Conservation (phyloP, 2,113 vertebrate genomes). For the Steatornis caripensis region DNA sequence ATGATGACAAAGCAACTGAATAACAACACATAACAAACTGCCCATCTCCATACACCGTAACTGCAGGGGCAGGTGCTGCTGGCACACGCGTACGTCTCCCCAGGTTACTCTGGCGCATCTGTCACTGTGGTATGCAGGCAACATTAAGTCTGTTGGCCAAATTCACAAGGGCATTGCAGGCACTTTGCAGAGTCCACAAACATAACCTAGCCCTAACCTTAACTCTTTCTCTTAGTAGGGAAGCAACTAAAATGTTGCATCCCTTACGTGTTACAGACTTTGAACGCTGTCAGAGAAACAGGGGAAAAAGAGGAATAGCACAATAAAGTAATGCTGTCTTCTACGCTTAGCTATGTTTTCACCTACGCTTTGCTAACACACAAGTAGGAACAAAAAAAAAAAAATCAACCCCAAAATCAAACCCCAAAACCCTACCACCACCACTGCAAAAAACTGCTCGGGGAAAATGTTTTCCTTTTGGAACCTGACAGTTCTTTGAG, state of each 20-base stretch:
- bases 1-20: not conserved
- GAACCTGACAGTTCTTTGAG: not conserved
- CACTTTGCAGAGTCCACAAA: not conserved
- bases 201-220: not conserved
- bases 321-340: not conserved
- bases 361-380: not conserved
- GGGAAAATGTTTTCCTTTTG: not conserved
- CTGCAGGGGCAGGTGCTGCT: not conserved
- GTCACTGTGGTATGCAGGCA: not conserved
- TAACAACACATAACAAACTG: not conserved
- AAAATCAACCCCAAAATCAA: not conserved
- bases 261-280: not conserved
- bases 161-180: not conserved
- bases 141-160: not conserved
- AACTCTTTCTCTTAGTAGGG: not conserved
- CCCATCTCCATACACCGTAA: not conserved
- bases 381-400: not conserved
- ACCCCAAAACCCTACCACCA: fast-evolving
- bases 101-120: not conserved
- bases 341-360: not conserved
- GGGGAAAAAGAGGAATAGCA: not conserved
- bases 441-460: not conserved
- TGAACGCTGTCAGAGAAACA: not conserved
- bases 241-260: not conserved
- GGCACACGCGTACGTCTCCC: not conserved